Evolutionary conservation across 1,140 invertebrate species (phyloP).

Genomic region (Euwallacea fornicatus): DNA sequence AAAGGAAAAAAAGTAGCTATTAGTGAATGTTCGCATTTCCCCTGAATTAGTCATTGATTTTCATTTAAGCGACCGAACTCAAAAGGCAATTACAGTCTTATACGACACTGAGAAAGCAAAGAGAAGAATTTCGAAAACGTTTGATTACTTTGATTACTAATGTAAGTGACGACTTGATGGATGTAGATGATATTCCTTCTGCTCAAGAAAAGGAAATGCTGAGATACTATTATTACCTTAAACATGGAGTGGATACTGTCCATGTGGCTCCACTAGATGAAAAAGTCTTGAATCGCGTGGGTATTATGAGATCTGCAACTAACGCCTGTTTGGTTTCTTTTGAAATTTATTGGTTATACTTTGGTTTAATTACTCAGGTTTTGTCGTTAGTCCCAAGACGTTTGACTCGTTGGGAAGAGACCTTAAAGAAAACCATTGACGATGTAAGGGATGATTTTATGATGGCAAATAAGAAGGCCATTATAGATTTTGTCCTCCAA

Average conservation of each 20-base stretch:
- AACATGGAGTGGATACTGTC: conserved; percentile 83
- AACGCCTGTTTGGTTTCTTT: not conserved
- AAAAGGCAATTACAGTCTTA: conserved; percentile 62
- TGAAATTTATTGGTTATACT: not conserved
- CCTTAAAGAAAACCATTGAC: conserved; percentile 60
- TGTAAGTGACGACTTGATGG: conserved; percentile 52
- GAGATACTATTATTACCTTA: conserved; percentile 88
- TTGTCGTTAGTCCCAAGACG: conserved; percentile 56
- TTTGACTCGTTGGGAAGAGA: conserved; percentile 62
- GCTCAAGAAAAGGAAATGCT: conserved; percentile 69
- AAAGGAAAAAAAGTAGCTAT: conserved; percentile 46
- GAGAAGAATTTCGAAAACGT: conserved; percentile 79
- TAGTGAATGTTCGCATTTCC: not conserved
- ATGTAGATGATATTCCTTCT: conserved; percentile 56
- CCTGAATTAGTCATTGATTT: not conserved
- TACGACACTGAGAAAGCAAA: conserved; percentile 68
- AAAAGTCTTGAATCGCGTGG: conserved; percentile 61
- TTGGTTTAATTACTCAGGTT: conserved; percentile 49
- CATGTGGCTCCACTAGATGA: conserved; percentile 78
- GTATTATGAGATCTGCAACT: not conserved
- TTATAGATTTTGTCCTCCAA: conserved; percentile 84
- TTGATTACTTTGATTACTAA: conserved; percentile 65
- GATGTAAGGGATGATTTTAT: conserved; percentile 79
- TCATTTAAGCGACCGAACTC: conserved; percentile 40
- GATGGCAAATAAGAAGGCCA: conserved; percentile 83